Conservation (phyloP, 2,888 invertebrate species). For the Drosophila algonquin region DNA sequence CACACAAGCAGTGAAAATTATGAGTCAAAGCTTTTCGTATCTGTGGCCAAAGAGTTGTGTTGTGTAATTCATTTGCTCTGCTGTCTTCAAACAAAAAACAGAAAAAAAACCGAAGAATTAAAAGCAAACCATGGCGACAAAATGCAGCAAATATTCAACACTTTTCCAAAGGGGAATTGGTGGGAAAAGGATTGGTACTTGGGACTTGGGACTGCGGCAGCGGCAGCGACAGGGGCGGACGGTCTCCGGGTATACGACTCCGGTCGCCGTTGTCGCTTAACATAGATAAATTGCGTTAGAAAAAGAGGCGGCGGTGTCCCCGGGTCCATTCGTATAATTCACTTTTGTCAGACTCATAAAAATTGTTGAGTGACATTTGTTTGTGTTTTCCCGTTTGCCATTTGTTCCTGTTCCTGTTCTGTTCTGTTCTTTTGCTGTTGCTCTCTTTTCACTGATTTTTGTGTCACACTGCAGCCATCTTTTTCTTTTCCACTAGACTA, state of each 20-base stretch:
- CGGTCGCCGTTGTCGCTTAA: conserved; percentile 61
- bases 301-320: conserved; percentile 75
- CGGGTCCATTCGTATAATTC: conserved; percentile 79
- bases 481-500: conserved; percentile 67
- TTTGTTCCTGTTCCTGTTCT: conserved; percentile 27
- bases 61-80: conserved; percentile 72
- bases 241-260: conserved; percentile 18
- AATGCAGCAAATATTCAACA: conserved; percentile 75
- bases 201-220: conserved; percentile 5
- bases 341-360: conserved; percentile 81
- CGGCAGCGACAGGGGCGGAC: not conserved
- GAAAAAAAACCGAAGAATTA: conserved; percentile 56
- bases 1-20: conserved; percentile 61
- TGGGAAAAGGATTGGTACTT: not conserved
- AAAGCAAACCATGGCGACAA: conserved; percentile 64
- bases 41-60: conserved; percentile 60
- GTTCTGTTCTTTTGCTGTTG: conserved; percentile 39
- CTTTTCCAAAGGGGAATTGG: conserved; percentile 48
- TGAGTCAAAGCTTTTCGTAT: conserved; percentile 55
- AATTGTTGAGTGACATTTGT: conserved; percentile 80
- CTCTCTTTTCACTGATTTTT: conserved; percentile 69
- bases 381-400: conserved; percentile 79
- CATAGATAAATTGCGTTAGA: conserved; percentile 80
- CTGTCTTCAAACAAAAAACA: conserved; percentile 34
- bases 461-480: conserved; percentile 71